Evolutionary conservation across 2,797 vertebrate genomes (phyloP).

Genomic region (Neoniphon sammara): DNA sequence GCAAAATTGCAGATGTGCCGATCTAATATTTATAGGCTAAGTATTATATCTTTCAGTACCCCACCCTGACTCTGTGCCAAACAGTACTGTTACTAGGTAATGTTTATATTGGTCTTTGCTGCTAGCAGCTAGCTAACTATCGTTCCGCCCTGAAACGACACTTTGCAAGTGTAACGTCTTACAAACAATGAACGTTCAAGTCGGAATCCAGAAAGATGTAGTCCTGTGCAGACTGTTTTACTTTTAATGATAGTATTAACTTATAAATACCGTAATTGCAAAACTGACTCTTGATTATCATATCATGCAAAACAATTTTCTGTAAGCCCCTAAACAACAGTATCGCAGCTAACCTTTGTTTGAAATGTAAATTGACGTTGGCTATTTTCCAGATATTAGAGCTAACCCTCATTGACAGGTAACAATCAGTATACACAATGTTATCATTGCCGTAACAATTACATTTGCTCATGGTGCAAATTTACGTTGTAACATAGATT

Average conservation of each 20-base stretch:
- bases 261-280: accelerated
- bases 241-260: not conserved
- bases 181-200: slow-evolving; percentile 41
- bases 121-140: slow-evolving; percentile 17
- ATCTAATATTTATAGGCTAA: accelerated
- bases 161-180: slow-evolving; percentile 18
- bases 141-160: slow-evolving; percentile 50
- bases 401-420: not conserved
- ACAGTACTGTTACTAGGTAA: not conserved
- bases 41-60: accelerated
- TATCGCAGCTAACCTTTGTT: slow-evolving; percentile 37
- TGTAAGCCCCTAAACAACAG: not conserved
- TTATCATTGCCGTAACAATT: not conserved
- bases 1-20: not conserved
- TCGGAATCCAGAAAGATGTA: not conserved
- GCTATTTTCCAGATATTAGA: slow-evolving; percentile 8
- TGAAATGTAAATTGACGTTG: not conserved
- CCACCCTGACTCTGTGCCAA: accelerated
- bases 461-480: not conserved
- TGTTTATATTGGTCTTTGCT: not conserved
- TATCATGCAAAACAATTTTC: not conserved
- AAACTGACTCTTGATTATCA: not conserved
- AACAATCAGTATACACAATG: not conserved
- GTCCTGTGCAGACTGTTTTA: accelerated
- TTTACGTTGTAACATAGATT: not conserved